Base-by-base conservation (phyloP, 2,888 invertebrate genomes). In the Rotaria socialis region DNA sequence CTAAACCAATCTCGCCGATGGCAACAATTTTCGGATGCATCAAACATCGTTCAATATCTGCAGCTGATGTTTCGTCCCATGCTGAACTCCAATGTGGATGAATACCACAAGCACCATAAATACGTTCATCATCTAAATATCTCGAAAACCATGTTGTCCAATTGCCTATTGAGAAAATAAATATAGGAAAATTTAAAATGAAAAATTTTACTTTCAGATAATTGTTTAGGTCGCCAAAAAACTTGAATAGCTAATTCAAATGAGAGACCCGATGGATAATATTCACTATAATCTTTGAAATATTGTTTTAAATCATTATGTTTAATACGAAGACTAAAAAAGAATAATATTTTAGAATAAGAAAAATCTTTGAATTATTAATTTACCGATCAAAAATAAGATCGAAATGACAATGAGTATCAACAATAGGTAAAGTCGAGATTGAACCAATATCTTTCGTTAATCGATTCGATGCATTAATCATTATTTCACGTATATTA, bases 361-460 rank as follows among this genome's bases (percentile, higher is more conserved):
- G 16, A 52, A 16, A 52, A 52, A 52, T 0, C 14, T 35, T 35
- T 35, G 35, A 35, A 35, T 35, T 35, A 35, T 35, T 35, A 35
- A 35, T 11, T 22, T 47, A 80, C 80, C 80, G 80, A 80, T 80
- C 80, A 14, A 80, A 80, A n/a, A 80, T 47, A 24, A 80, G 41
- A 47, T 80, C 80, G n/a, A 80, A 80, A 80, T 80, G 80, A 80
- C 80, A 80, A 47, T 80, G 80, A 19, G 80, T 80, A 80, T 80
- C 80, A n/a, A 80, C 80, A 11, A 80, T 47, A 6, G 80, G 47
- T 47, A 80, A 3, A 22, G 2, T 22, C 10, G 7, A 22, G 5
- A 7, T n/a, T 24, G 47, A 47, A 7, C n/a, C 80, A 80, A 19
- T 80, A 2, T 55, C 55, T 47, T 80, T 47, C 4, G 24, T 47